Percentiles rank a stretch among this genome's conserved stretches.
Evolutionary conservation across 2,888 invertebrate genomes (phyloP).

Genomic region (Muscina levida): DNA sequence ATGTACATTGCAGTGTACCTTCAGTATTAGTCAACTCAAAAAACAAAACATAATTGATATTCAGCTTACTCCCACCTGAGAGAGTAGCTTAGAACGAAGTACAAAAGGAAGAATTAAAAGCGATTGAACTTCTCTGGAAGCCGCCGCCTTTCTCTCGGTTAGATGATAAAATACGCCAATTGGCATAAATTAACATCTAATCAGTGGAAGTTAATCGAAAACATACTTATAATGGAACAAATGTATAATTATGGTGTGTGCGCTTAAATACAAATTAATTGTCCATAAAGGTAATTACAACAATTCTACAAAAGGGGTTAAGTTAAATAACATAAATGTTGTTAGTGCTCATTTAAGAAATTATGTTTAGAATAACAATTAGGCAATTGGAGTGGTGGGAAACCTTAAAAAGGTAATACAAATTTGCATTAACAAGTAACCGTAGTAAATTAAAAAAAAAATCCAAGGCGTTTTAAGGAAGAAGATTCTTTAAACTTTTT

Average conservation of each 20-base stretch:
- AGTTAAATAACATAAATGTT: too few relatives aligned
- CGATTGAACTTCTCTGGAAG: slow-evolving; percentile 29
- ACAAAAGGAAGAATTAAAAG: too few relatives aligned
- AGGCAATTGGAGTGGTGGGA: too few relatives aligned
- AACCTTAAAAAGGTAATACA: too few relatives aligned
- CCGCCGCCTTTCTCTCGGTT: slow-evolving; percentile 2
- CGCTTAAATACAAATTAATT: slow-evolving; percentile 49
- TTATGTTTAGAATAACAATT: slow-evolving; percentile 38
- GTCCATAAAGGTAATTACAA: slow-evolving; percentile 50
- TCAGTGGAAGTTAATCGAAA: slow-evolving; percentile 36
- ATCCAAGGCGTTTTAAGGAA: too few relatives aligned
- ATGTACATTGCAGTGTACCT: too few relatives aligned
- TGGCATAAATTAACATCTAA: slow-evolving; percentile 55
- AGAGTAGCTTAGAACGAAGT: too few relatives aligned
- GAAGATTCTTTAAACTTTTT: too few relatives aligned
- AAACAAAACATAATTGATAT: slow-evolving; percentile 32
- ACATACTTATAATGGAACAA: slow-evolving; percentile 29
- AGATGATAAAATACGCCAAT: slow-evolving; percentile 24
- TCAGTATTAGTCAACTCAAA: not conserved
- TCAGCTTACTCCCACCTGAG: slow-evolving; percentile 41
- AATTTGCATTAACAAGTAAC: too few relatives aligned
- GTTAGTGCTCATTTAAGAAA: slow-evolving; percentile 43
- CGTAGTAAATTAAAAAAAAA: too few relatives aligned
- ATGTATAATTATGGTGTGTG: slow-evolving; percentile 50
- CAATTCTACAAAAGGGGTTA: slow-evolving; percentile 40